phyloP scores from a whole-genome alignment of 2,113 vertebrate genomes.

The Carollia perspicillata region DNA sequence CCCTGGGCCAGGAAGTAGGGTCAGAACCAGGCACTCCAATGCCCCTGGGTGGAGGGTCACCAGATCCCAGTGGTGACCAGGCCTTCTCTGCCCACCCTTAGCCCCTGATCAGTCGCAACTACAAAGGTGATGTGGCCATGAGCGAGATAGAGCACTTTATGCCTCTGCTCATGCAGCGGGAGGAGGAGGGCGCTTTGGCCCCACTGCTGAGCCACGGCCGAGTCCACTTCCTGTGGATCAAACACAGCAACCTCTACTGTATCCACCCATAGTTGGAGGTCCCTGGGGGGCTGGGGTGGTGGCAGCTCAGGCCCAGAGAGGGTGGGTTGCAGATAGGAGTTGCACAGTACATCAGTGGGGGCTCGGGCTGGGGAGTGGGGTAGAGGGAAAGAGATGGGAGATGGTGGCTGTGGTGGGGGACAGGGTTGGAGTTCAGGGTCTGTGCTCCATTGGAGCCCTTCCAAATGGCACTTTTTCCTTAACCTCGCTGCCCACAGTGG shows the following conservation, averaged over 20 bases:
- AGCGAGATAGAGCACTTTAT: constrained; percentile 92
- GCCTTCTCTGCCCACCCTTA: constrained; percentile 55
- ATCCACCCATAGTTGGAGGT: constrained; percentile 78
- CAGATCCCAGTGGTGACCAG: not conserved
- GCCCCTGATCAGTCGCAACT: constrained; percentile 95
- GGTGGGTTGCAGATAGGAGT: not conserved
- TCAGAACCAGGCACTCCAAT: not conserved
- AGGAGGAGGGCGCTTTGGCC: constrained; percentile 89
- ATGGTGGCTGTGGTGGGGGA: not conserved
- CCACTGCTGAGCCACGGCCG: constrained; percentile 87
- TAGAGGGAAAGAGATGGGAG: not conserved
- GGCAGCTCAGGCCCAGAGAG: not conserved
- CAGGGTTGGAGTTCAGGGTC: not conserved
- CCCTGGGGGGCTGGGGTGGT: too few species aligned
- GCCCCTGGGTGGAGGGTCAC: not conserved
- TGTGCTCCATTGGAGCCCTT: not conserved
- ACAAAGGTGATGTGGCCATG: constrained; percentile 94
- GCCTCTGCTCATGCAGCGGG: constrained; percentile 89
- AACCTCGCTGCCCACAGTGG: constrained; percentile 84
- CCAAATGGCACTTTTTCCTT: constrained; percentile 74
- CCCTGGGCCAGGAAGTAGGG: not conserved
- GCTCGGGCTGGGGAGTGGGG: not conserved
- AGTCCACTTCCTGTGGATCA: constrained; percentile 96
- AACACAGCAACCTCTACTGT: constrained; percentile 95
- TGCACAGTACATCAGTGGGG: not conserved